Percentiles rank a stretch among this genome's conserved stretches.
Evolutionary conservation across 2,888 invertebrate species (phyloP).

Genomic region (Noctua pronuba): DNA sequence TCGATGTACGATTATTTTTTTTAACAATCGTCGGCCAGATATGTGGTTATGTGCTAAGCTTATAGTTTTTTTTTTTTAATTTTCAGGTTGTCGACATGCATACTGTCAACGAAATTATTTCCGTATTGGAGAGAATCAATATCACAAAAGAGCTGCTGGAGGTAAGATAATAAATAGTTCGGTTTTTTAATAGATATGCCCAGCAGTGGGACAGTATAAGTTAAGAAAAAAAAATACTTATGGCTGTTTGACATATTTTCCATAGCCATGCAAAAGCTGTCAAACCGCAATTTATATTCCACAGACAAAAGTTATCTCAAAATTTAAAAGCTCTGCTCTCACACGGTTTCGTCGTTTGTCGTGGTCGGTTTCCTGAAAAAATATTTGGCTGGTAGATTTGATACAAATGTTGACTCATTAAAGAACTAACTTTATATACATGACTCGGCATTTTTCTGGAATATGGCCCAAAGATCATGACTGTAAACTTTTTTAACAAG

Average conservation of each 20-base stretch:
- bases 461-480: neutral
- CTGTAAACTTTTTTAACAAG: neutral
- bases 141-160: constrained; percentile 97
- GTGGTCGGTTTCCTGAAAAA: neutral
- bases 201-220: no score
- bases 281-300: neutral
- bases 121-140: constrained; percentile 96
- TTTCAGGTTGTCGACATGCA: constrained; percentile 98
- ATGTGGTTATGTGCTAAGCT: neutral
- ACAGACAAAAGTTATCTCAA: neutral
- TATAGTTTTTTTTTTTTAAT: neutral
- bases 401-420: neutral
- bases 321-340: neutral
- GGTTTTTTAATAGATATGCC: no score
- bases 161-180: constrained; percentile 88
- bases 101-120: constrained; percentile 97
- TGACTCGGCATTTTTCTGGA: neutral
- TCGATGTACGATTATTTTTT: neutral
- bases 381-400: neutral
- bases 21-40: neutral
- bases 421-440: neutral
- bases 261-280: neutral
- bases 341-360: no score
- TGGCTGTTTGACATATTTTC: neutral
- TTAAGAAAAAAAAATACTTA: neutral